Percentiles rank a stretch among this genome's conserved stretches.
phyloP scores from a whole-genome alignment of 2,797 vertebrate species.

The Aulostomus chinensis region DNA sequence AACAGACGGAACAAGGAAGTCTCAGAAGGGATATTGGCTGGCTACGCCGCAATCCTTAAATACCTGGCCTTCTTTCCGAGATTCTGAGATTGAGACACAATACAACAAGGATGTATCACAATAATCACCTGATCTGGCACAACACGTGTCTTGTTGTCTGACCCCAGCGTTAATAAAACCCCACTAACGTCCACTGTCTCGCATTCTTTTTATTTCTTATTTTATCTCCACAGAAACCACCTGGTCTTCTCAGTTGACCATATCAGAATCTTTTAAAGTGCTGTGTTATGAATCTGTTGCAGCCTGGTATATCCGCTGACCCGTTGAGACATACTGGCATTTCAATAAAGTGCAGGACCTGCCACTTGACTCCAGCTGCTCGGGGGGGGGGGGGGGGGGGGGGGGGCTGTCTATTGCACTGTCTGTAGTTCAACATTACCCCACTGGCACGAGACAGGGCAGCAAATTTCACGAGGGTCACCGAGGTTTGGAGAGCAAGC shows the following conservation, averaged over 20 bases:
- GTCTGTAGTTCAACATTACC: constrained; percentile 18
- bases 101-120: too few species aligned
- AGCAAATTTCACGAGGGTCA: constrained; percentile 32
- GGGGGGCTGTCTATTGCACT: constrained; percentile 4
- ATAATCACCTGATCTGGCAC: too few species aligned
- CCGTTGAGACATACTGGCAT: constrained; percentile 29
- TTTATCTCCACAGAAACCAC: background rate
- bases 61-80: too few species aligned
- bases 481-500: constrained; percentile 8
- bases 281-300: constrained; percentile 16
- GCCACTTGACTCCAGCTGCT: constrained; percentile 30
- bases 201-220: too few species aligned
- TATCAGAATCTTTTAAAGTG: constrained; percentile 6
- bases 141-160: too few species aligned
- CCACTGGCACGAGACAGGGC: constrained; percentile 5
- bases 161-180: too few species aligned
- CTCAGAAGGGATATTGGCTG: too few species aligned
- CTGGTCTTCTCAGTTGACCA: background rate
- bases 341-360: constrained; percentile 46
- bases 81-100: too few species aligned
- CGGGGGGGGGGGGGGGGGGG: background rate
- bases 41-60: too few species aligned
- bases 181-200: too few species aligned
- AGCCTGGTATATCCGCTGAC: constrained; percentile 27
- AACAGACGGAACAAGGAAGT: too few species aligned